Evolutionary conservation across 2,888 invertebrate genomes (phyloP), one percentile per base, ranked within the genome.

Genomic region (Acrobasis repandana): DNA sequence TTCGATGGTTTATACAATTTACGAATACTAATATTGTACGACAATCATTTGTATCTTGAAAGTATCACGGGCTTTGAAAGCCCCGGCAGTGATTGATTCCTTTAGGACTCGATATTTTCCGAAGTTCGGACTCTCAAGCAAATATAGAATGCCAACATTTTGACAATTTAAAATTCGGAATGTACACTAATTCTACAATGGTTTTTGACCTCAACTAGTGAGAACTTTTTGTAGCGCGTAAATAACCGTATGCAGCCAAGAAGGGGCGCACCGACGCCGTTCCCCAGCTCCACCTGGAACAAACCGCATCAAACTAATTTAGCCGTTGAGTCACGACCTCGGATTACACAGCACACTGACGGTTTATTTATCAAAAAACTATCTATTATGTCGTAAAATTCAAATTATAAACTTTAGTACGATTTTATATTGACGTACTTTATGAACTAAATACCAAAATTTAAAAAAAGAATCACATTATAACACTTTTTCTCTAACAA

Each of bases 11-110:
- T 38, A 54, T 18, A 50, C 50, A 11, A 54, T 38, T 10, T 54
- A 54, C 16, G 38, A 54, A 54, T 18, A 36, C 52, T 54, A 54
- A 36, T 54, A 43, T 49, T 15, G 54, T 11, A 47, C n/a, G 28
- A 47, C 15, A 47, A 28, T 46, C 34, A 34, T 18, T 14, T 33
- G 14, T 11, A 57, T 33, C n/a, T 34, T 36, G 48, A 33, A 47
- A 67, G 68, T 73, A 80, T 81, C 79, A 83, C 78, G 75, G 79
- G 81, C 83, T 79, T 79, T 67, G 65, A 65, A 69, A 79, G 79
- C 82, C 79, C 61, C 64, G 79, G 79, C 80, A 82, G 82, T 82
- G 77, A 70, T 63, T 49, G 65, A 68, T 73, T 75, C 71, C 67
- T 72, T 71, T 65, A 67, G 71, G 76, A 74, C 69, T 48, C 54